Conservation (phyloP, 2,113 vertebrate species). For the Petrocephalus microphthalmus region DNA sequence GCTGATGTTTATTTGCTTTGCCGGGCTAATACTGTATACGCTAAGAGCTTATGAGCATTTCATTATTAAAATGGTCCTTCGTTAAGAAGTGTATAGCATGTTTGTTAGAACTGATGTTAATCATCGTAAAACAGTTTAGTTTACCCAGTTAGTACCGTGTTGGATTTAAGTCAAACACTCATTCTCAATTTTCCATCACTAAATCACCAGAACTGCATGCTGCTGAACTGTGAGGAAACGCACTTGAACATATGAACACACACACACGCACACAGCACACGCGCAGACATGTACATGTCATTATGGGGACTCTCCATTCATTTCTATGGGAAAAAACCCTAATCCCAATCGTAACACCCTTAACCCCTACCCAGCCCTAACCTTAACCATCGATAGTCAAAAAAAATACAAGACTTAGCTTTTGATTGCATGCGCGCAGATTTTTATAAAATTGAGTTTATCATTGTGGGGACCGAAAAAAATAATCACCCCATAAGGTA, state of each 20-base stretch:
- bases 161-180: neutral
- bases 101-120: neutral
- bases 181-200: neutral
- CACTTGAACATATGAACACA: neutral
- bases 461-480: too few species aligned
- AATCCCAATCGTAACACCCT: too few species aligned
- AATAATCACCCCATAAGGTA: too few species aligned
- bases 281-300: neutral
- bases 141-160: neutral
- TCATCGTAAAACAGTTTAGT: neutral
- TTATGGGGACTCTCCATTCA: too few species aligned
- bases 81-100: neutral
- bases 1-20: neutral
- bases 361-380: too few species aligned
- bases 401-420: too few species aligned
- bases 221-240: neutral
- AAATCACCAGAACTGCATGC: neutral
- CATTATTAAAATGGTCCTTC: neutral
- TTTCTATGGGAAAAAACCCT: too few species aligned
- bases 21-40: neutral
- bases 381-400: too few species aligned
- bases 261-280: too few species aligned
- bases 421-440: too few species aligned
- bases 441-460: too few species aligned
- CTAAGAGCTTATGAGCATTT: neutral